Conservation (phyloP, 2,113 vertebrate species). For the Notarius lentiginosus region DNA sequence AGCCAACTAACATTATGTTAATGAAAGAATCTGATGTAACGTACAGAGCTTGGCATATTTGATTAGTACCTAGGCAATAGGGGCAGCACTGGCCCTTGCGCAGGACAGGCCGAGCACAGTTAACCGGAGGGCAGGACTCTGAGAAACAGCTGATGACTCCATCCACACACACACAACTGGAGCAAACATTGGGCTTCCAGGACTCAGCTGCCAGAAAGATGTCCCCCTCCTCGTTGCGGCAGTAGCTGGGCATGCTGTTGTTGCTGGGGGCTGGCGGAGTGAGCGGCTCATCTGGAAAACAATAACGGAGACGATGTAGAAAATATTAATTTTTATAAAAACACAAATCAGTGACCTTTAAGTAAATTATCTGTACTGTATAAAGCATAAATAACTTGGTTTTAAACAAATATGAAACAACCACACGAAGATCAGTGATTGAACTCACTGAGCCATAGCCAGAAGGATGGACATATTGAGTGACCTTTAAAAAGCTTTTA, state of each 20-base stretch:
- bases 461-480: slow-evolving; percentile 3
- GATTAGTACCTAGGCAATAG: slow-evolving; percentile 83
- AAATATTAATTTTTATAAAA: slow-evolving; percentile 15
- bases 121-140: slow-evolving; percentile 82
- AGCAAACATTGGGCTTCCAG: slow-evolving; percentile 89
- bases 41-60: background rate
- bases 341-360: slow-evolving; percentile 20
- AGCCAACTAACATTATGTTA: background rate
- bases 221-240: slow-evolving; percentile 83
- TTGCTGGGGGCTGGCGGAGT: slow-evolving; percentile 77
- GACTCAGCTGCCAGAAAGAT: slow-evolving; percentile 89
- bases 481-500: slow-evolving; percentile 18
- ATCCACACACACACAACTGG: slow-evolving; percentile 84
- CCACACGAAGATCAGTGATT: background rate
- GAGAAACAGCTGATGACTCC: slow-evolving; percentile 84
- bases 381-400: background rate
- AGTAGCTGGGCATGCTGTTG: slow-evolving; percentile 81
- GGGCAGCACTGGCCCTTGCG: slow-evolving; percentile 90
- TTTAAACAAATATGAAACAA: slow-evolving; percentile 24
- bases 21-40: background rate
- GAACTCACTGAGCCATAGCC: background rate
- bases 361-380: background rate
- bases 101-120: slow-evolving; percentile 82
- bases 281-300: slow-evolving; percentile 76
- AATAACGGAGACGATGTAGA: background rate